Base-by-base conservation (phyloP, 2,113 vertebrate genomes). In the Hiodon alosoides region DNA sequence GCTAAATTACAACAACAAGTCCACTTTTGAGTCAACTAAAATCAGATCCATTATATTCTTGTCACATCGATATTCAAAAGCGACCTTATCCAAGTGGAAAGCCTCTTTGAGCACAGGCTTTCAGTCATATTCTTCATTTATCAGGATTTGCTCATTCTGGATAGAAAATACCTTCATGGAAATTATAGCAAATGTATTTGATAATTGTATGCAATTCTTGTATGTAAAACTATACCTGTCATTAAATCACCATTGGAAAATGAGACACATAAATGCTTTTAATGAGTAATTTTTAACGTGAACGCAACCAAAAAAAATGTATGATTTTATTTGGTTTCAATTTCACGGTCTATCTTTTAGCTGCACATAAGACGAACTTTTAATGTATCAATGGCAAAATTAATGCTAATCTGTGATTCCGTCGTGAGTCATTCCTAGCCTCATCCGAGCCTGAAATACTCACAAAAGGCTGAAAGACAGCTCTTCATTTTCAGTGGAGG, bases 351-450 rank as follows among this genome's bases (percentile, higher is more conserved):
- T 60, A 9, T 72, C 59, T 61, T n/a, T 51, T 14, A 48, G 11
- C 58, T 51, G 5, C 13, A 48, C 13, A 50, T 16, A 58, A 47
- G 46, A 8, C 46, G 69, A 14, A 60, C 11, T 9, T 50, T 61
- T 16, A n/a, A 60, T 16, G 58, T 72, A 58, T 50, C 47, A 52
- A 51, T 4, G n/a, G 5, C 46, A 67, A 78, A 78, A 80, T 81
- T 60, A 81, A 64, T 47, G 58, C 67, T 76, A 78, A 74, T 72
- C 77, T 78, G 58, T 81, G 73, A 71, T 74, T 77, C 76, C 69
- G 0, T 3, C 62, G 61, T 67, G 74, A 79, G 72, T 16, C 9
- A 5, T 52, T 51, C 47, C 64, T 77, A 80, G 83, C 81, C 85
- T 77, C 71, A 82, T 2, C 57, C 50, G 17, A 14, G 47, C 8